Evolutionary conservation across 2,113 vertebrate genomes (phyloP).

Genomic region (Centropus bengalensis): DNA sequence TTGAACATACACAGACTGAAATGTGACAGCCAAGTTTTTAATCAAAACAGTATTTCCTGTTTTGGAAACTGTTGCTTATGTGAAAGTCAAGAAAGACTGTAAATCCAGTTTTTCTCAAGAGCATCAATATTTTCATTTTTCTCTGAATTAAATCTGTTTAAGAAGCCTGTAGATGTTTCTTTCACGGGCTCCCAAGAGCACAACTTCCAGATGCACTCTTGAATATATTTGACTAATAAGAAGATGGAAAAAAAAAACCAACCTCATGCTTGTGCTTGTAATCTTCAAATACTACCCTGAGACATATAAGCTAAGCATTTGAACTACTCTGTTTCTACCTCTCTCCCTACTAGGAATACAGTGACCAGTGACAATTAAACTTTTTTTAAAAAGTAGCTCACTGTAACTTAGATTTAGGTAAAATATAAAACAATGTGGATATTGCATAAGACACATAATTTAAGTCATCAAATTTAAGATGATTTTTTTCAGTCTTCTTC

Average conservation of each 20-base stretch:
- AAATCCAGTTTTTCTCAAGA: slow-evolving; percentile 17
- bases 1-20: slow-evolving; percentile 33
- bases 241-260: neutral
- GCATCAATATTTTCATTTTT: slow-evolving; percentile 51
- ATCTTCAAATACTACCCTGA: neutral
- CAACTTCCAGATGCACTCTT: slow-evolving; percentile 25
- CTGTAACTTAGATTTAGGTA: neutral
- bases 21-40: slow-evolving; percentile 38
- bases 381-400: neutral
- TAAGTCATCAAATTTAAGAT: neutral
- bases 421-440: neutral
- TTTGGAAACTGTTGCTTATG: neutral
- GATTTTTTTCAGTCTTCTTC: neutral
- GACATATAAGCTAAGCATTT: neutral
- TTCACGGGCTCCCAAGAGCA: neutral
- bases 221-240: slow-evolving; percentile 31
- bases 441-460: neutral
- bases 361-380: neutral
- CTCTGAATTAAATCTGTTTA: slow-evolving; percentile 37
- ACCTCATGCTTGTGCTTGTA: neutral
- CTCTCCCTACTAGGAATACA: neutral
- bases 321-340: neutral
- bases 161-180: slow-evolving; percentile 9
- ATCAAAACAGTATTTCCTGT: slow-evolving; percentile 25
- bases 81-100: slow-evolving; percentile 8